Evolutionary conservation across 2,113 vertebrate species (phyloP).

Genomic region (Aramus guarauna): DNA sequence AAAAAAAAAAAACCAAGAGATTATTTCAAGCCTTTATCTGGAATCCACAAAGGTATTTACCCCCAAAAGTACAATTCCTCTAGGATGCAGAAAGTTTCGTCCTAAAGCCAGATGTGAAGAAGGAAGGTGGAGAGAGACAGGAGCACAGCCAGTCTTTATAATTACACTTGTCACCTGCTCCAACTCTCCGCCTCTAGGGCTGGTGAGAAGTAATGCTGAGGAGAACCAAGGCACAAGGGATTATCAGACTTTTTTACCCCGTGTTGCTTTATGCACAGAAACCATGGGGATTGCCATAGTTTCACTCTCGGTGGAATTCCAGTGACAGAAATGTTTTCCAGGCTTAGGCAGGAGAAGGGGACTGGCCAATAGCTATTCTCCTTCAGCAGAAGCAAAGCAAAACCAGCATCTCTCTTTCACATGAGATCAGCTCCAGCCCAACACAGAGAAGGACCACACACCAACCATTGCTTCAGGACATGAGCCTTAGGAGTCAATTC

Average conservation of each 20-base stretch:
- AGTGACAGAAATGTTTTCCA: not conserved
- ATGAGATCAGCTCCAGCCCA: slow-evolving; percentile 17
- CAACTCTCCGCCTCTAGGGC: not conserved
- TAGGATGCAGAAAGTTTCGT: not conserved
- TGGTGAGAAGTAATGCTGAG: not conserved
- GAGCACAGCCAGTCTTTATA: not conserved
- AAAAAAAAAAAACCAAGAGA: accelerated
- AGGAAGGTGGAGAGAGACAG: not conserved
- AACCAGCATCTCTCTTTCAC: slow-evolving; percentile 17
- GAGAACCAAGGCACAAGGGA: not conserved
- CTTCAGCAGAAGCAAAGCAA: slow-evolving; percentile 16
- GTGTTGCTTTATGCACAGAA: not conserved
- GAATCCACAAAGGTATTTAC: not conserved
- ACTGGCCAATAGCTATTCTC: slow-evolving; percentile 1
- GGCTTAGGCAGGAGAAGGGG: not conserved
- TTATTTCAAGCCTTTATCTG: not conserved
- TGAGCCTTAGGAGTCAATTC: slow-evolving; percentile 33
- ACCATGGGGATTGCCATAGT: not conserved
- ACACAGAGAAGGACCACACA: slow-evolving; percentile 49
- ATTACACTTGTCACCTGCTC: not conserved
- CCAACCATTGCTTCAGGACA: slow-evolving; percentile 27
- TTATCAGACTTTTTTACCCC: not conserved
- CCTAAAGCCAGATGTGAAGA: not conserved
- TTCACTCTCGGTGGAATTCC: not conserved
- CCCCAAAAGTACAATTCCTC: not conserved